phyloP scores from a whole-genome alignment of 2,797 vertebrate genomes.

The Okamejei kenojei region DNA sequence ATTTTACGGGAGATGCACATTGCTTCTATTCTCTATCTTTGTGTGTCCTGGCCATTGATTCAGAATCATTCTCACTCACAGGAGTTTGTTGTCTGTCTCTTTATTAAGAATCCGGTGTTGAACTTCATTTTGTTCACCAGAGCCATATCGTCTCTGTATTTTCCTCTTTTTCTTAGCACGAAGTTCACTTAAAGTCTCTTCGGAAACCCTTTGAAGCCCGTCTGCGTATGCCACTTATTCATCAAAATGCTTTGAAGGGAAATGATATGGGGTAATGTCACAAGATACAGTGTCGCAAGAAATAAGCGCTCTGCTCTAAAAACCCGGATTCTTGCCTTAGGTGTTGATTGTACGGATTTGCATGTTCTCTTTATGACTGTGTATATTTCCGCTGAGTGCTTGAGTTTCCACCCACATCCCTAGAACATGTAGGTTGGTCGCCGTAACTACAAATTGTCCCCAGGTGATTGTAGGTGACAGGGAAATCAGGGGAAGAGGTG shows the following conservation, averaged over 20 bases:
- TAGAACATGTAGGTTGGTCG: no score
- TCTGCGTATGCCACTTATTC: neutral
- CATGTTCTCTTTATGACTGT: no score
- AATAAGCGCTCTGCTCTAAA: no score
- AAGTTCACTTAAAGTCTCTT: neutral
- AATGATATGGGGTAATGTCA: no score
- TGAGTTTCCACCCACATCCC: no score
- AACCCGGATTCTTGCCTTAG: no score
- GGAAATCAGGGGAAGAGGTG: no score
- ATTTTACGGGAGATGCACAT: neutral
- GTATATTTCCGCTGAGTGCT: no score
- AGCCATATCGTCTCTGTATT: neutral
- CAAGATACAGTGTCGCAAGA: no score
- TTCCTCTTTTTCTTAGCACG: neutral
- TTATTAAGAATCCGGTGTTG: neutral
- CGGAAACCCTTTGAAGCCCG: neutral
- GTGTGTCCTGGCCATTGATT: neutral
- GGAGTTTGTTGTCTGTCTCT: neutral
- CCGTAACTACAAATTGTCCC: no score
- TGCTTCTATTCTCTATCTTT: neutral
- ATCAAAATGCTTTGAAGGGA: neutral
- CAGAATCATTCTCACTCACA: neutral
- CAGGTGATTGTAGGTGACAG: no score
- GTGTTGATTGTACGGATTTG: no score
- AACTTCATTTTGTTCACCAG: neutral